Conservation (phyloP, 2,888 invertebrate genomes). For the Danaus chrysippus region DNA sequence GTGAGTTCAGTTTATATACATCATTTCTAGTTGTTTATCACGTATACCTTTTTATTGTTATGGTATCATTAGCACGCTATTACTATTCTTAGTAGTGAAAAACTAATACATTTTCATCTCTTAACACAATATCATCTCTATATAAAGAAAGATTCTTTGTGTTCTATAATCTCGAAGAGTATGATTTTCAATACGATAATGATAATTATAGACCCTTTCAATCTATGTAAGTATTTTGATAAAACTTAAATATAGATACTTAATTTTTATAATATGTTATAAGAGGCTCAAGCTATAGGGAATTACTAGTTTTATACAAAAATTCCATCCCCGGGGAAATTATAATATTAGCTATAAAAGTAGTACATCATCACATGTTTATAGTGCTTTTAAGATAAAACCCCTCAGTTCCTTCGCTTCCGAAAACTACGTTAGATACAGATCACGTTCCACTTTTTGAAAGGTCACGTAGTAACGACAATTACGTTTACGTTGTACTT, state of each 20-base stretch:
- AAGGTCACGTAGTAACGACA: slow-evolving; percentile 43
- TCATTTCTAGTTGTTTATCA: neutral
- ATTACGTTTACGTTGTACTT: slow-evolving; percentile 32
- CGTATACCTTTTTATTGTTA: neutral
- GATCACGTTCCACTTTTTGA: slow-evolving; percentile 46
- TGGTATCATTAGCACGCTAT: too few species aligned
- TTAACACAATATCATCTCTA: too few species aligned
- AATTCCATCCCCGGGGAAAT: neutral
- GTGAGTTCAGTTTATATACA: slow-evolving; percentile 9
- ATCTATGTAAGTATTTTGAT: too few species aligned
- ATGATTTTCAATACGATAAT: too few species aligned
- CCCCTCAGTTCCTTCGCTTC: slow-evolving; percentile 25
- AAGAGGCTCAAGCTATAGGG: neutral
- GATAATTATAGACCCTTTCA: too few species aligned
- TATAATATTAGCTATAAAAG: too few species aligned
- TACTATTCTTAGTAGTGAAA: too few species aligned
- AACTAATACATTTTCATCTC: too few species aligned
- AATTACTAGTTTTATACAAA: neutral
- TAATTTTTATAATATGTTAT: neutral
- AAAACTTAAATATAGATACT: too few species aligned
- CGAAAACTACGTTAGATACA: slow-evolving; percentile 36
- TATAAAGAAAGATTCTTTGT: too few species aligned
- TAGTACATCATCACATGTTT: neutral
- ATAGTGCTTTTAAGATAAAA: slow-evolving; percentile 16
- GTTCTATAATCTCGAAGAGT: too few species aligned